phyloP scores from a whole-genome alignment of 2,113 vertebrate species.

The Calidris pygmaea region DNA sequence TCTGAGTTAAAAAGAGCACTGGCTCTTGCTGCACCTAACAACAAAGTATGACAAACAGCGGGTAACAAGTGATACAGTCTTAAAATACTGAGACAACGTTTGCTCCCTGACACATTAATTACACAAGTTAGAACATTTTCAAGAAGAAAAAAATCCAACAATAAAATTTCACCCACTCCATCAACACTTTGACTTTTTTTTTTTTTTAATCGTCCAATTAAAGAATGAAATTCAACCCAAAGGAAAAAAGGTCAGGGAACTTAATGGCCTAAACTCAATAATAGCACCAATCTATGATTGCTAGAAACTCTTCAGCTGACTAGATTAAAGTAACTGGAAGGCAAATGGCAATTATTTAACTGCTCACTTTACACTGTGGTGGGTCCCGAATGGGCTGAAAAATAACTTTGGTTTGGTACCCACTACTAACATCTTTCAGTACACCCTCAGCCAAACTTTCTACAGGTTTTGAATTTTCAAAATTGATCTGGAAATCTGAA shows the following conservation, averaged over 20 bases:
- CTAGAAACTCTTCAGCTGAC: neutral
- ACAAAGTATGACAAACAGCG: neutral
- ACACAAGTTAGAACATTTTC: neutral
- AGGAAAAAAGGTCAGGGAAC: neutral
- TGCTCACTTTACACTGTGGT: neutral
- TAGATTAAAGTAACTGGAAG: neutral
- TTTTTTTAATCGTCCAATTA: neutral
- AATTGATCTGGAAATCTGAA: neutral
- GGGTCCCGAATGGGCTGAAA: neutral
- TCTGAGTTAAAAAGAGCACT: neutral
- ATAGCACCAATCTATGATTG: neutral
- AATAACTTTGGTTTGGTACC: neutral
- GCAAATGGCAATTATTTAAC: neutral
- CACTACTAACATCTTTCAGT: neutral
- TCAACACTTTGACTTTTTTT: neutral
- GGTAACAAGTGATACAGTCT: neutral
- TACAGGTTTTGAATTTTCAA: neutral
- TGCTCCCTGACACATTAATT: neutral
- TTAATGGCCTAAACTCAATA: neutral
- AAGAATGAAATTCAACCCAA: neutral
- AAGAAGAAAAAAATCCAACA: neutral
- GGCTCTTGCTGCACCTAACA: neutral
- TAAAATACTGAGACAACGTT: neutral
- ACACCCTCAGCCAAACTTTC: neutral
- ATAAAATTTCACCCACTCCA: neutral